phyloP scores from a whole-genome alignment of 2,113 vertebrate species.

The Corydoras sp. region DNA sequence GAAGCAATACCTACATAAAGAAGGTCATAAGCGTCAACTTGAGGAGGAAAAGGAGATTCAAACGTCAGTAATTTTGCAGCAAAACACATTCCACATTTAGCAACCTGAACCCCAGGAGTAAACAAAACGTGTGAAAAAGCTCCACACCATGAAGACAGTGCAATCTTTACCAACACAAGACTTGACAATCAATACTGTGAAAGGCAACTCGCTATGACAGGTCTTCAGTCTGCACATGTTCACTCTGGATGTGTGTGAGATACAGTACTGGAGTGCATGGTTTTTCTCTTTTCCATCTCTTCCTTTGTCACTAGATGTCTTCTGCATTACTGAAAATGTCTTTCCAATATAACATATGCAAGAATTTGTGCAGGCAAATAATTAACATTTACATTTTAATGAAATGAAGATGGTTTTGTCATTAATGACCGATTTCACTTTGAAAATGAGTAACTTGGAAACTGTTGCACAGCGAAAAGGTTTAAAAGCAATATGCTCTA shows the following conservation, averaged over 20 bases:
- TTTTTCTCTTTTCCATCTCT: neutral
- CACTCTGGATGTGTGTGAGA: neutral
- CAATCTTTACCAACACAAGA: slow-evolving; percentile 32
- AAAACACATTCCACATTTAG: slow-evolving; percentile 2
- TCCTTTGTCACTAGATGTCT: slow-evolving; percentile 13
- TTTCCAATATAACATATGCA: slow-evolving; percentile 10
- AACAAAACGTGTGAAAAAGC: slow-evolving; percentile 13
- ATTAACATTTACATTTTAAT: neutral
- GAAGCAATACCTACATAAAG: too few species aligned
- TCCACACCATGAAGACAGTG: slow-evolving; percentile 2
- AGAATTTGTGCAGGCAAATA: neutral
- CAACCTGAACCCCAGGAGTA: slow-evolving; percentile 2
- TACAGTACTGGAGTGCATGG: slow-evolving; percentile 1
- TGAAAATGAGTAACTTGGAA: neutral
- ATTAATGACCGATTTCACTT: neutral
- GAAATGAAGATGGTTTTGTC: neutral
- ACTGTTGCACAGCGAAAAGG: neutral
- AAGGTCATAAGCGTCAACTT: neutral
- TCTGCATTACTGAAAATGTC: slow-evolving; percentile 9
- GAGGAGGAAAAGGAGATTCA: neutral
- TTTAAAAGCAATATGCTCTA: neutral
- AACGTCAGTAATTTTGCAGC: neutral
- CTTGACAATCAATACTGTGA: slow-evolving; percentile 28
- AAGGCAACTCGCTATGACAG: slow-evolving; percentile 35
- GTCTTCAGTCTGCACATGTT: slow-evolving; percentile 30